These are phyloP conservation scores for Mechanitis mazaeus DNA, from an alignment of 2,888 invertebrate species.

Conservation along the genomic window DNA sequence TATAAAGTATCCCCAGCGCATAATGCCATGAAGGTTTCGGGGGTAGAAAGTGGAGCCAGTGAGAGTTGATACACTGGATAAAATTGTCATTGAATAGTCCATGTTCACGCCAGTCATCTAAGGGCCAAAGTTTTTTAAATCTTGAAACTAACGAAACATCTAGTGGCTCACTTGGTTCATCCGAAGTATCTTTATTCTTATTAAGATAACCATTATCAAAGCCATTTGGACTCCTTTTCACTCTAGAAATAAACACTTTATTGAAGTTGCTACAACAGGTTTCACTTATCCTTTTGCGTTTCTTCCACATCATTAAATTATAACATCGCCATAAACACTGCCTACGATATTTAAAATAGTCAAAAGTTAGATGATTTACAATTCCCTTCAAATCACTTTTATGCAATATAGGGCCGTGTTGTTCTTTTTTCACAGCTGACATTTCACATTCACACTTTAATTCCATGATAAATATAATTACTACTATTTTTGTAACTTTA, in stretches of 20 bases:
- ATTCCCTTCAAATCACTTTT: constrained; percentile 35
- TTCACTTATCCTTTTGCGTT: constrained; percentile 47
- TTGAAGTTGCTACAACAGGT: constrained; percentile 21
- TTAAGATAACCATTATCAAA: constrained; percentile 12
- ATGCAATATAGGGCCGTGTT: constrained; percentile 31
- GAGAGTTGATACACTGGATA: constrained; percentile 76
- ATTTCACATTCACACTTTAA: constrained; percentile 37
- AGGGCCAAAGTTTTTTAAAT: constrained; percentile 62
- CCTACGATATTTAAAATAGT: constrained; percentile 46
- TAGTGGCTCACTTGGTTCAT: constrained; percentile 1
- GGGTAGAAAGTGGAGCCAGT: constrained; percentile 83
- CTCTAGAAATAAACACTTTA: constrained; percentile 29
- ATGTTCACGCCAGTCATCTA: constrained; percentile 67
- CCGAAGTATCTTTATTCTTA: constrained; percentile 5
- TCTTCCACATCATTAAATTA: constrained; percentile 61
- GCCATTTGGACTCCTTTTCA: constrained; percentile 27
- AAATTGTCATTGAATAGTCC: constrained; percentile 77
- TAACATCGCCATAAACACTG: constrained; percentile 48
- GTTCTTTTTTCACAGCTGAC: constrained; percentile 24
- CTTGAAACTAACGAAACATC: constrained; percentile 28
- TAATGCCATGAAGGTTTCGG: constrained; percentile 76
- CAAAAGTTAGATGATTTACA: constrained; percentile 32
- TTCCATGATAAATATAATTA: constrained; percentile 37
- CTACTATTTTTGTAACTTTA: constrained; percentile 41
- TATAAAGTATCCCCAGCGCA: constrained; percentile 78